Evolutionary conservation across 2,113 vertebrate genomes (phyloP).

Genomic region (Zapus hudsonius): DNA sequence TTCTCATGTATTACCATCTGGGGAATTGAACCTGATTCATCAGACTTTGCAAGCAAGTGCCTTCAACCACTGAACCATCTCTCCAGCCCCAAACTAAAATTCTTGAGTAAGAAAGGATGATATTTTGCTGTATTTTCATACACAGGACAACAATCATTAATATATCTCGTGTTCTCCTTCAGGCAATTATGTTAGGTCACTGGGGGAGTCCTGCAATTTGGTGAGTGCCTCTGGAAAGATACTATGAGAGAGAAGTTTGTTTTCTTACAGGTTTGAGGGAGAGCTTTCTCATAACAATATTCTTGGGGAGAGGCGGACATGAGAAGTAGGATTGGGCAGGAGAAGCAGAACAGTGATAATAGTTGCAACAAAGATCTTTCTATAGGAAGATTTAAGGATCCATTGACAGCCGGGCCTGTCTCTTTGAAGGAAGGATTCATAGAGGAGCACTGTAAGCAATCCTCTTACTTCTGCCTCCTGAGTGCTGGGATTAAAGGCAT

Average conservation of each 20-base stretch:
- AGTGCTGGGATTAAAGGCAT: too few species aligned
- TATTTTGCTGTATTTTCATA: slow-evolving; percentile 50
- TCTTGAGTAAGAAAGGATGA: slow-evolving; percentile 11
- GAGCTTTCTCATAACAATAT: background rate
- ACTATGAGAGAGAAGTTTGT: background rate
- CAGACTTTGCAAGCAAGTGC: too few species aligned
- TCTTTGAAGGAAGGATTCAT: background rate
- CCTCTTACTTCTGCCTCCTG: background rate
- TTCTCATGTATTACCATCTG: too few species aligned
- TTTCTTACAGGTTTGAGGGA: background rate
- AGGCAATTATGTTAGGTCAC: slow-evolving; percentile 28
- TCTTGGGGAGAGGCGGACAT: background rate
- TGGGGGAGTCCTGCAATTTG: background rate
- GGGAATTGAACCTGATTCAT: too few species aligned
- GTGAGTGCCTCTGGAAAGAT: background rate
- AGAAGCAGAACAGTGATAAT: background rate
- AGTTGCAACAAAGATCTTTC: background rate
- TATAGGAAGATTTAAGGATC: background rate
- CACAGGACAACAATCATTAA: background rate
- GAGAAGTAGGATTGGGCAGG: background rate
- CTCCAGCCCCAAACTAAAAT: too few species aligned
- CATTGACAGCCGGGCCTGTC: background rate
- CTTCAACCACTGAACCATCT: too few species aligned
- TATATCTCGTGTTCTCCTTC: slow-evolving; percentile 50
- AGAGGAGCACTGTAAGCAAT: background rate